A percentile compares a stretch with the other conserved stretches of the same genome.
phyloP scores from a whole-genome alignment of 2,888 invertebrate species.

The Cheilosia grossa region DNA sequence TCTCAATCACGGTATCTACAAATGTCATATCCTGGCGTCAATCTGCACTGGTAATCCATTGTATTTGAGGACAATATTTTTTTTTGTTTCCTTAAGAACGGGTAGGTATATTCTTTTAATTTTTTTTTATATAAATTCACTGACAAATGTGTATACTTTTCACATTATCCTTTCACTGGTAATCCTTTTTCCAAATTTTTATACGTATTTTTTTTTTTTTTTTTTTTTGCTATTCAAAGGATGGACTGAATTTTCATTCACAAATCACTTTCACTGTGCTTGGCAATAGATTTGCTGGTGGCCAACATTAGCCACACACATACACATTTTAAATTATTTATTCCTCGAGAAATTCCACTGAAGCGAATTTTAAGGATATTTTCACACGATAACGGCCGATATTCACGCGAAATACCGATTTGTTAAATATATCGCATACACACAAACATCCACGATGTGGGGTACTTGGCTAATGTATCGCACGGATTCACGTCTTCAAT shows the following conservation, averaged over 20 bases:
- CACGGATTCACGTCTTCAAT: slow-evolving; percentile 38
- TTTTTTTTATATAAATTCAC: slow-evolving; percentile 14
- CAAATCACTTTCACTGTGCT: slow-evolving; percentile 60
- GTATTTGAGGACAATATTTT: slow-evolving; percentile 35
- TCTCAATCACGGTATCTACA: slow-evolving; percentile 48
- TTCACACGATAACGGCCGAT: slow-evolving; percentile 72
- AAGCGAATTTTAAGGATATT: slow-evolving; percentile 65
- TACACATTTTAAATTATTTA: slow-evolving; percentile 54
- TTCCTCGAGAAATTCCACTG: slow-evolving; percentile 63
- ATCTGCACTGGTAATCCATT: slow-evolving; percentile 75
- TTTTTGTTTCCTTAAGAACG: slow-evolving; percentile 44
- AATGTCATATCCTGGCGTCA: slow-evolving; percentile 67
- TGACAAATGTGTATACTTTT: slow-evolving; percentile 17
- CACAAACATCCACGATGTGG: slow-evolving; percentile 42
- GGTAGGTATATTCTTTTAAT: neutral
- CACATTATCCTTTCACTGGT: slow-evolving; percentile 71
- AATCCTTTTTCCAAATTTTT: slow-evolving; percentile 56
- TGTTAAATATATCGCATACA: slow-evolving; percentile 62
- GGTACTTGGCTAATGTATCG: slow-evolving; percentile 12
- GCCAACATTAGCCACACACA: slow-evolving; percentile 30
- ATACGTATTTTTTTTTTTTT: slow-evolving; percentile 2
- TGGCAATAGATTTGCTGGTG: slow-evolving; percentile 21
- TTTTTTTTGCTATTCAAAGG: slow-evolving; percentile 33
- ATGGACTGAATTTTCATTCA: slow-evolving; percentile 54
- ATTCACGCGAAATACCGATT: slow-evolving; percentile 73